Percentiles rank a stretch among this genome's conserved stretches.
Evolutionary conservation across 2,888 invertebrate genomes (phyloP).

Genomic region (Tenthredo distinguenda): DNA sequence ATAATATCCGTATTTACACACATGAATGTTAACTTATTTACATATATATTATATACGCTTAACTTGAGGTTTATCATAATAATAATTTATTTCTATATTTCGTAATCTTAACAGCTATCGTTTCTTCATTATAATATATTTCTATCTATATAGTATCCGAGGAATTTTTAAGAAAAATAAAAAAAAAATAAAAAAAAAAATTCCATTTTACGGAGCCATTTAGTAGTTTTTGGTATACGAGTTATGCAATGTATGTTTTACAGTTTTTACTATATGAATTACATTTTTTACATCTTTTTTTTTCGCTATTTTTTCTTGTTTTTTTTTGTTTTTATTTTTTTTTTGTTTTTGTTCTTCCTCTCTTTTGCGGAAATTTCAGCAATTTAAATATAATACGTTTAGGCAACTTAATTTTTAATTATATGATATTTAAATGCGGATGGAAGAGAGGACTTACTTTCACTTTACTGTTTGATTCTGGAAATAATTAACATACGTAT

Average conservation of each 20-base stretch:
- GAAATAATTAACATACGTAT: not conserved
- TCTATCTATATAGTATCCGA: slow-evolving; percentile 36
- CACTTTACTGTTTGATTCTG: slow-evolving; percentile 34
- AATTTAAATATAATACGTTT: slow-evolving; percentile 23
- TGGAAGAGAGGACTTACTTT: slow-evolving; percentile 49
- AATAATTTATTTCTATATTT: slow-evolving; percentile 30
- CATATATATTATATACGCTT: slow-evolving; percentile 41
- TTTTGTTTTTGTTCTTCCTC: not conserved
- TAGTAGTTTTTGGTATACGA: slow-evolving; percentile 45
- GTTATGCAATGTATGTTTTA: slow-evolving; percentile 41
- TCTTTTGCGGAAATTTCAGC: not conserved
- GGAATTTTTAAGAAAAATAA: slow-evolving; percentile 15
- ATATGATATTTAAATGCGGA: slow-evolving; percentile 31
- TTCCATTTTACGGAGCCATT: slow-evolving; percentile 8
- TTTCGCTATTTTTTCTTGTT: not conserved
- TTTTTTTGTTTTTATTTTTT: not conserved
- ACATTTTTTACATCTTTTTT: not conserved
- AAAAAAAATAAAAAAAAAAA: slow-evolving; percentile 10
- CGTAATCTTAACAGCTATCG: not conserved
- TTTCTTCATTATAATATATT: slow-evolving; percentile 10
- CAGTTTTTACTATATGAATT: slow-evolving; percentile 10
- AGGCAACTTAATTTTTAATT: slow-evolving; percentile 7
- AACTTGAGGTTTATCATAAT: slow-evolving; percentile 23
- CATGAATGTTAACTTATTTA: slow-evolving; percentile 52
- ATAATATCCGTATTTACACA: slow-evolving; percentile 53